These are phyloP conservation scores for Drosophila limbata DNA, from an alignment of 2,888 invertebrate genomes.

Conservation along the genomic window DNA sequence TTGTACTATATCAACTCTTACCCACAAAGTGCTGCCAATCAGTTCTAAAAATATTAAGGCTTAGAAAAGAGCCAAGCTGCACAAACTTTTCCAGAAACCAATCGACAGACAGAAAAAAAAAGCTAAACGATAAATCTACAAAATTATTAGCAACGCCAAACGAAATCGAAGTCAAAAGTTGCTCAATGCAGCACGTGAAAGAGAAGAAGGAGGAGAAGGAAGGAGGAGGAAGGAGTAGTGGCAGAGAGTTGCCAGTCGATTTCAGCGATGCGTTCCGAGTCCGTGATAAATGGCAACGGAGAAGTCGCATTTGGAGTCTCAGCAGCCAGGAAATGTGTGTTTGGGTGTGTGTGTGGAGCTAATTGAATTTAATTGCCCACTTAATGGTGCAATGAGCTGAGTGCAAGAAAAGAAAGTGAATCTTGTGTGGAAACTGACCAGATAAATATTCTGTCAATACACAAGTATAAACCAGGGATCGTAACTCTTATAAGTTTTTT, in stretches of 20 bases:
- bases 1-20: background rate
- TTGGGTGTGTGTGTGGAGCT: conserved; percentile 57
- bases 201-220: background rate
- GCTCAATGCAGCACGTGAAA: conserved; percentile 2
- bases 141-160: conserved; percentile 70
- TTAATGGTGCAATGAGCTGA: conserved; percentile 83
- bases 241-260: conserved; percentile 5
- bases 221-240: background rate
- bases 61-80: conserved; percentile 6
- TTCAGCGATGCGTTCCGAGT: conserved; percentile 33
- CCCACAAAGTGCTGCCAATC: conserved; percentile 41
- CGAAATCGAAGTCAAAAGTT: conserved; percentile 56
- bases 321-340: conserved; percentile 10
- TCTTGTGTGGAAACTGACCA: conserved; percentile 18
- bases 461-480: background rate
- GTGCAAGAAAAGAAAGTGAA: conserved; percentile 51
- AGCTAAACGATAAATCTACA: conserved; percentile 67
- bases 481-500: no score
- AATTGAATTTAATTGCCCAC: conserved; percentile 85
- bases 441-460: background rate
- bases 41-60: conserved; percentile 54
- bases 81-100: conserved; percentile 25
- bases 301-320: conserved; percentile 25
- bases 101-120: conserved; percentile 35
- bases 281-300: conserved; percentile 55